Conservation (phyloP, 23 tunicate genomes). For the Trididemnum nubilum region DNA sequence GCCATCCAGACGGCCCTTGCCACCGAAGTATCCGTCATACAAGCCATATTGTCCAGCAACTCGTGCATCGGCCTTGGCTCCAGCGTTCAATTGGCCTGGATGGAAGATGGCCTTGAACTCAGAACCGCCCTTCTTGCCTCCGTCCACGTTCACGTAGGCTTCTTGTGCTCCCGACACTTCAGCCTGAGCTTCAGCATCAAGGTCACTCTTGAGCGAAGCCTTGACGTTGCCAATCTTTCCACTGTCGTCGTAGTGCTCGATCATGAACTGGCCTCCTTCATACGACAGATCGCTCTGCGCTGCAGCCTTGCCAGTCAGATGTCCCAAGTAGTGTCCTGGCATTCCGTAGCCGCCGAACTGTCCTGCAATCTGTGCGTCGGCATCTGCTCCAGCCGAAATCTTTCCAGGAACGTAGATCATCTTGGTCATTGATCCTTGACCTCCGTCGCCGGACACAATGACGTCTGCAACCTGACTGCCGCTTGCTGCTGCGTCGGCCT, state of each 20-base stretch:
- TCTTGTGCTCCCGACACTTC: slow-evolving; percentile 8
- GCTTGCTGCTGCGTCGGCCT: neutral
- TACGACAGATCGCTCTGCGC: slow-evolving; percentile 6
- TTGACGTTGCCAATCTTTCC: neutral
- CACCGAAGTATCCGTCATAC: slow-evolving; percentile 4
- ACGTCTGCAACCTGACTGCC: slow-evolving; percentile 16
- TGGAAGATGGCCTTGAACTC: slow-evolving; percentile 9
- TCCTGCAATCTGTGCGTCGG: neutral
- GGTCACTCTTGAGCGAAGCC: slow-evolving; percentile 11
- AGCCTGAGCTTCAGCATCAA: neutral
- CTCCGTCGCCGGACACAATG: neutral
- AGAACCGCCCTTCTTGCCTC: slow-evolving; percentile 18
- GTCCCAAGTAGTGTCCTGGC: neutral
- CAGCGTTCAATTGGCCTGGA: neutral
- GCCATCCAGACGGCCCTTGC: neutral
- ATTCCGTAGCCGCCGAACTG: neutral
- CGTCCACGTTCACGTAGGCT: neutral
- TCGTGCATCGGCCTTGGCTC: neutral
- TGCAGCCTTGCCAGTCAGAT: neutral
- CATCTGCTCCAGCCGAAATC: slow-evolving; percentile 6
- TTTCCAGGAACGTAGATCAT: slow-evolving; percentile 17
- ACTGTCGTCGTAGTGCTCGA: slow-evolving; percentile 3
- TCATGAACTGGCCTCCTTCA: neutral
- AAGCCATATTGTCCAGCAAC: neutral
- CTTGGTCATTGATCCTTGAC: neutral